phyloP scores from a whole-genome alignment of 2,113 vertebrate species.

The Carettochelys insculpta region DNA sequence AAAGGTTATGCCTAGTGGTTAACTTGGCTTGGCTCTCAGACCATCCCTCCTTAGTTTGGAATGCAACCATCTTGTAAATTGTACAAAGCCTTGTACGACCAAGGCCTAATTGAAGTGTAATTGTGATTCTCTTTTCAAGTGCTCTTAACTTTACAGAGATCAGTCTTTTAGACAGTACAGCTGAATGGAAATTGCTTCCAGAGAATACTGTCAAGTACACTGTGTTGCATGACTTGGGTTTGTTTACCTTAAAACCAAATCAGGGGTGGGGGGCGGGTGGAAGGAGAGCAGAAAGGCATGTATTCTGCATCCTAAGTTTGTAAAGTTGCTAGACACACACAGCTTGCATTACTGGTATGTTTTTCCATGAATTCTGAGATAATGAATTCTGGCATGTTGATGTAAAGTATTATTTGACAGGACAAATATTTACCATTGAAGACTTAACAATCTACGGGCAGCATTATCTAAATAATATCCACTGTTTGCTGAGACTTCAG shows the following conservation, averaged over 20 bases:
- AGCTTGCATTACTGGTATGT: neutral
- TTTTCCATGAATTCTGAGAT: neutral
- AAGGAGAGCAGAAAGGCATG: too few relatives aligned
- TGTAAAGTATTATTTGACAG: neutral
- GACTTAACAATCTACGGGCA: slow-evolving; percentile 24
- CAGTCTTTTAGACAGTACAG: neutral
- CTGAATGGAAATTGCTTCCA: neutral
- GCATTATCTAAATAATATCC: slow-evolving; percentile 19
- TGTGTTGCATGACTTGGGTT: neutral
- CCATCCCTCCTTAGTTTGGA: slow-evolving; percentile 10
- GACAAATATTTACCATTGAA: slow-evolving; percentile 5
- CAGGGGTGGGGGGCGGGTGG: too few relatives aligned
- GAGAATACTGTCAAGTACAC: neutral
- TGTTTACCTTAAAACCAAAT: neutral
- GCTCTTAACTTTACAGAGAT: neutral
- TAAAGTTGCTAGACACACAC: neutral
- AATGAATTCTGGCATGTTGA: neutral
- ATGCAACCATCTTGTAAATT: neutral
- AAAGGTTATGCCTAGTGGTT: neutral
- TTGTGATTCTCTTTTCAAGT: neutral
- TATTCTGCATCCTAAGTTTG: neutral
- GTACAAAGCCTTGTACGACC: neutral
- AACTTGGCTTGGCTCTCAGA: neutral
- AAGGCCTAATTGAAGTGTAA: neutral
- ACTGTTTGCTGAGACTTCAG: neutral